Evolutionary conservation across 92 coral and sea anemone species (phyloP), one percentile per base, ranked within the genome.

Genomic region (Blastomussa wellsi): DNA sequence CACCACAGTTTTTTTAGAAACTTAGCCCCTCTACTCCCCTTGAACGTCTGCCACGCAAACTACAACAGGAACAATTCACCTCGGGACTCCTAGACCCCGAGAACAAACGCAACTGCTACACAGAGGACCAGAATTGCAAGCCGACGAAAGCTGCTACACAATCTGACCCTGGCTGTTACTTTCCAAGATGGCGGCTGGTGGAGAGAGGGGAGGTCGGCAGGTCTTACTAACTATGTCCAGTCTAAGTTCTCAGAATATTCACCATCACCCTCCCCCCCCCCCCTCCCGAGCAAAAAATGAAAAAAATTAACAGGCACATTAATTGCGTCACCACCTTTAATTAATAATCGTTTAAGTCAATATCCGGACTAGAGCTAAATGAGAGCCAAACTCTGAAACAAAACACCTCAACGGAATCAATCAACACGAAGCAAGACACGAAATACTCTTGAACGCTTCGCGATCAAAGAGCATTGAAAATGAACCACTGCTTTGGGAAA

Each of bases 361-460:
- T 47, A 48, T 37, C 65, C 70, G 72, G 19, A 35, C n/a, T 35
- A 70, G 17, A 36, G 39, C 59, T 19, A n/a, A 75, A 75, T 41
- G 26, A 33, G 16, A 19, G 37, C 9, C 81, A 51, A 28, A 42
- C 11, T 70, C 59, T 74, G 59, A 52, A 52, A 41, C 55, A 36
- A 71, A 82, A 52, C 78, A 71, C 86, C 78, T 82, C 86, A n/a
- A 82, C 78, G 70, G 86, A 53, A 82, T 69, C 19, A 71, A 82
- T 7, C 69, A 53, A 9, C 29, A 44, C 14, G 15, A 1, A 72
- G 86, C 78, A 51, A 13, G 17, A 52, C 86, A 31, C 16, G 53
- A 5, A 28, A 24, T 29, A 15, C 39, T 22, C 12, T 32, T 11
- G 31, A 15, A 60, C 10, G 47, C 48, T 49, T 53, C 66, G 19